Evolutionary conservation across 2,888 invertebrate genomes (phyloP), one percentile per base, ranked within the genome.

Genomic region (Calliopum simillimum): DNA sequence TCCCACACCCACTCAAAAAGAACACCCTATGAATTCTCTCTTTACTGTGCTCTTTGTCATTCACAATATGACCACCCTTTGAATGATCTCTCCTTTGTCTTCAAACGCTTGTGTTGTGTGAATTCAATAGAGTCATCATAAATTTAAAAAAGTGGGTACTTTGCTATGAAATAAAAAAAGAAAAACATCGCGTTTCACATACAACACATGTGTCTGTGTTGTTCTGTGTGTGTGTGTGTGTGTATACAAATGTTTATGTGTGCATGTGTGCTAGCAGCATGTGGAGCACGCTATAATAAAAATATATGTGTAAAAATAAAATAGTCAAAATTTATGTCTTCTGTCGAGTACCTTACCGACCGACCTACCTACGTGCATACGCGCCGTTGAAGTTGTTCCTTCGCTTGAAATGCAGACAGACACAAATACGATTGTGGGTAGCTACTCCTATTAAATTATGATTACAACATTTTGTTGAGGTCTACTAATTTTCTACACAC

Each of bases 241-340:
- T 62, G 53, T 62, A 46, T 69, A 33, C 63, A 41, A 56, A 33
- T 44, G 2, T 21, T 67, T 44, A 41, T 68, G 41, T 55, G 25
- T 56, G 69, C 33, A 63, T 47, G 63, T 41, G 14, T 46, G 33
- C 11, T 49, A 33, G 19, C 59, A 49, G 51, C 61, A 16, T 68
- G 71, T 71, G 64, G 75, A 41, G 41, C 59, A 41, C 6, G 41
- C 59, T 43, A 59, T 59, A 33, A 33, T 33, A 59, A 59, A 16
- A 59, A 59, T 16, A n/a, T 19, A n/a, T 33, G 33, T 33, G 33
- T 33, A 33, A 33, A 8, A 33, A 59, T 33, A 59, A 59, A 43
- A 59, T 59, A 59, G 16, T 41, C 43, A 6, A 41, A 59, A 19
- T 59, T 59, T 43, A 59, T 47, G 62, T 47, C 11, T 33, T 16